Base-by-base conservation (phyloP, 2,888 invertebrate genomes). In the Noctua fimbriata region DNA sequence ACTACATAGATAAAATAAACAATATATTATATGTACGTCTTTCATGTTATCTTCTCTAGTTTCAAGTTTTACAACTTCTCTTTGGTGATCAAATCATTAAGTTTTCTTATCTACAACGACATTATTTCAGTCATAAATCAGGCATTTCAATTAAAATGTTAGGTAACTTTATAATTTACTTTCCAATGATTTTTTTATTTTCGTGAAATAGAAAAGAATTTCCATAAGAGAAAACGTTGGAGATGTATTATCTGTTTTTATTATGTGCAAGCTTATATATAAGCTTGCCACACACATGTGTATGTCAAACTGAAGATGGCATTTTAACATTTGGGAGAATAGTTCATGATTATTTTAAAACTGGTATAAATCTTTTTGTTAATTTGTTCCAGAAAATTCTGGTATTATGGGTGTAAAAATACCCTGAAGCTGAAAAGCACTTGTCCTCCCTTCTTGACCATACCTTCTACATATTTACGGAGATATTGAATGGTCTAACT, bases 121-220 rank as follows among this genome's bases (percentile, higher is more conserved):
- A 73, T 76, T 55, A 12, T 73, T 60, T 32, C 9, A 74, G 67
- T 70, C 67, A 75, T 87, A 89, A 89, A 82, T 21, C 72, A 63
- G 14, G 2, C 44, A 87, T 76, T 82, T 76, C 69, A 87, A 89
- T 89, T 88, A 85, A 83, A 77, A 73, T 32, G 58, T 76, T 65
- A 55, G 47, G 41, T 82, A 74, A 76, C 73, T 65, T 72, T n/a
- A 65, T 71, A 32, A 79, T 71, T 73, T 52, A 67, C 65, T 74
- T 75, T 70, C 6, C 21, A 60, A 80, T 60, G 14, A 44, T 66
- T 18, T 28, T 67, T 71, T 66, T 9, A n/a, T 52, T 58, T 32
- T 72, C 55, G n/a, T 75, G 44, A 41, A 41, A 77, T 69, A 36
- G 7, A 47, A 32, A 36, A 67, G 1, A 60, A 41, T 44, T 66